Evolutionary conservation across 1,140 invertebrate species (phyloP).

Genomic region (Aphelenchoides avenae): DNA sequence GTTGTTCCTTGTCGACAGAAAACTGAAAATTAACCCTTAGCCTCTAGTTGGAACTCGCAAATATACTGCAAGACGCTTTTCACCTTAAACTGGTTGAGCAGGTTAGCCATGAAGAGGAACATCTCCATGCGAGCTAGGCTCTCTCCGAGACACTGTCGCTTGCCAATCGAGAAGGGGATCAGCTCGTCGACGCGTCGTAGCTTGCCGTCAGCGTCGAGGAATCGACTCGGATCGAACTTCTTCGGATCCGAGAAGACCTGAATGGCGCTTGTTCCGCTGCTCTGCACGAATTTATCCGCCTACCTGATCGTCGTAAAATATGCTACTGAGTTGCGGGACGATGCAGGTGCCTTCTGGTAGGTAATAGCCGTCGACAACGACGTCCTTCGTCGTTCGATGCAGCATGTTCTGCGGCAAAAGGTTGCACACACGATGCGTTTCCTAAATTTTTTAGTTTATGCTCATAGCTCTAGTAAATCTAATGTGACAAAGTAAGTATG

Average conservation of each 20-base stretch:
- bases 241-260: conserved; percentile 11
- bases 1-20: no score
- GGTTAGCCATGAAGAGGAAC: conserved; percentile 77
- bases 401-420: conserved; percentile 11
- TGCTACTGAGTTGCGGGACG: conserved; percentile 11
- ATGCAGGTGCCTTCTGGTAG: conserved; percentile 9
- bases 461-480: no score
- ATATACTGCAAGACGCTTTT: no score
- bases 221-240: conserved; percentile 10
- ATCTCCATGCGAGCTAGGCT: conserved; percentile 80
- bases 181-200: conserved; percentile 4
- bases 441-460: no score
- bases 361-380: not conserved
- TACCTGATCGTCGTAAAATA: conserved; percentile 9
- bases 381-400: conserved; percentile 8
- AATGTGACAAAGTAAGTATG: no score
- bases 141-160: conserved; percentile 79
- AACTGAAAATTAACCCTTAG: no score
- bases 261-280: not conserved
- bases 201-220: conserved; percentile 9
- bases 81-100: conserved; percentile 72
- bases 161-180: conserved; percentile 16
- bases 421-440: conserved; percentile 17
- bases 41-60: no score
- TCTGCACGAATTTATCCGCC: not conserved